A percentile compares a stretch with the other conserved stretches of the same genome.
These are phyloP conservation scores for Conus betulinus DNA, from an alignment of 1,140 invertebrate species.

Conservation along the genomic window DNA sequence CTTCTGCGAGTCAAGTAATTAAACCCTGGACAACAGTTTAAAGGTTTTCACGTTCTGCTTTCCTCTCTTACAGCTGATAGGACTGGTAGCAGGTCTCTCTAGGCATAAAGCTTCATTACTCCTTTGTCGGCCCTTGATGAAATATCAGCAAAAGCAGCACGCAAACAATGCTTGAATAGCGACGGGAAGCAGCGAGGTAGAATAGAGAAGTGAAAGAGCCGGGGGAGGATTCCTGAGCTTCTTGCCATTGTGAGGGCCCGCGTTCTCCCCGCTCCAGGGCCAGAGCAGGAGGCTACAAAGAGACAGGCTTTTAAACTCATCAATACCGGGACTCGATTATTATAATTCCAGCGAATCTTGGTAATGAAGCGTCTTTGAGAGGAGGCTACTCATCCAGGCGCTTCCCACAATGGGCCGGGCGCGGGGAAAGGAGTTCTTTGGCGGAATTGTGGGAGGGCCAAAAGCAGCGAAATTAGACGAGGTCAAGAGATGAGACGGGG, in stretches of 20 bases:
- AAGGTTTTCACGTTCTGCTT: conserved; percentile 6
- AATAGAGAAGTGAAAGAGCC: neutral
- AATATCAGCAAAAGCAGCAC: conserved; percentile 32
- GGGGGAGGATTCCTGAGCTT: neutral
- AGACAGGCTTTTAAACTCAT: conserved; percentile 22
- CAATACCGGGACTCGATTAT: conserved; percentile 26
- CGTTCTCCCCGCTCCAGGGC: neutral
- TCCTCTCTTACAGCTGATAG: neutral
- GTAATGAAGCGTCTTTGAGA: conserved; percentile 28
- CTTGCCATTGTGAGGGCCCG: neutral
- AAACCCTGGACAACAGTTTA: neutral
- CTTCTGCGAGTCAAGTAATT: conserved; percentile 11
- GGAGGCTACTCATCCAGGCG: neutral
- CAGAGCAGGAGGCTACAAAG: neutral
- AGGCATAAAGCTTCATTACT: conserved; percentile 23
- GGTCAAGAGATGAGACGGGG: conserved; percentile 5
- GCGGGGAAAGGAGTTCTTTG: neutral
- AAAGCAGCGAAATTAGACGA: conserved; percentile 26
- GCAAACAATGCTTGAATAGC: conserved; percentile 19
- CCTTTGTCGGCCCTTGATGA: conserved; percentile 28
- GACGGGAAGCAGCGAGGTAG: neutral
- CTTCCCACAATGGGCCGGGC: neutral
- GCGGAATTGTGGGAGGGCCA: neutral
- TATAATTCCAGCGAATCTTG: conserved; percentile 20
- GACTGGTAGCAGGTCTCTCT: neutral